These are phyloP conservation scores for Sylvia atricapilla DNA, from an alignment of 2,113 vertebrate genomes.

Conservation along the genomic window DNA sequence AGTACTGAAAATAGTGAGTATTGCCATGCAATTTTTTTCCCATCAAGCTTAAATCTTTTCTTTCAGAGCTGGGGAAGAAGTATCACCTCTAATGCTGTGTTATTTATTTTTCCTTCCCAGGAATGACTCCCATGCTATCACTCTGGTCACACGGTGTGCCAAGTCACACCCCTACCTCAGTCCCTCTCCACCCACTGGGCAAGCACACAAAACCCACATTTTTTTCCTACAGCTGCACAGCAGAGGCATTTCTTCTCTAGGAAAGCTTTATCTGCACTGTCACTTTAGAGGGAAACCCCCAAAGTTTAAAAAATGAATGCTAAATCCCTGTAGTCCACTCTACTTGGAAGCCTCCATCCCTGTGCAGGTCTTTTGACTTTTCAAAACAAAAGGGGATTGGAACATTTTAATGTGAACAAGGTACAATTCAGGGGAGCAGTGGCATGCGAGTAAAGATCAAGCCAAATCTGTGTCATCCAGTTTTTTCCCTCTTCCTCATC, in stretches of 20 bases:
- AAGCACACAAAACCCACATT: fast-evolving
- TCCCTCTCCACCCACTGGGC: not conserved
- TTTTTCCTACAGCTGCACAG: not conserved
- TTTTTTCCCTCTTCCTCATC: not conserved
- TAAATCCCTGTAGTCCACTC: not conserved
- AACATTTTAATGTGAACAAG: not conserved
- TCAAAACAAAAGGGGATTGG: not conserved
- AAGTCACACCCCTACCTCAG: not conserved
- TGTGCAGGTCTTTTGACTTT: not conserved
- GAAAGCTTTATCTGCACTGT: not conserved
- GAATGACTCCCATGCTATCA: not conserved
- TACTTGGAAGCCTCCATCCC: not conserved
- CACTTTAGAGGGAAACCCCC: not conserved
- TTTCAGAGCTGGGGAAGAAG: not conserved
- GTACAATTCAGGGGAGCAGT: not conserved
- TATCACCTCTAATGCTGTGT: not conserved
- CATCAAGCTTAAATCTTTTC: not conserved
- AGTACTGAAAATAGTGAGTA: not conserved
- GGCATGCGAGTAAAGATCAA: not conserved
- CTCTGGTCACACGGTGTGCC: not conserved
- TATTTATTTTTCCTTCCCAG: not conserved
- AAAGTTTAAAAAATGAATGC: not conserved
- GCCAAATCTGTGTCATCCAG: not conserved
- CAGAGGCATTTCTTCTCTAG: not conserved
- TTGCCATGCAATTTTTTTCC: not conserved